Conservation (phyloP, 2,888 invertebrate species). For the Malacosoma neustria region DNA sequence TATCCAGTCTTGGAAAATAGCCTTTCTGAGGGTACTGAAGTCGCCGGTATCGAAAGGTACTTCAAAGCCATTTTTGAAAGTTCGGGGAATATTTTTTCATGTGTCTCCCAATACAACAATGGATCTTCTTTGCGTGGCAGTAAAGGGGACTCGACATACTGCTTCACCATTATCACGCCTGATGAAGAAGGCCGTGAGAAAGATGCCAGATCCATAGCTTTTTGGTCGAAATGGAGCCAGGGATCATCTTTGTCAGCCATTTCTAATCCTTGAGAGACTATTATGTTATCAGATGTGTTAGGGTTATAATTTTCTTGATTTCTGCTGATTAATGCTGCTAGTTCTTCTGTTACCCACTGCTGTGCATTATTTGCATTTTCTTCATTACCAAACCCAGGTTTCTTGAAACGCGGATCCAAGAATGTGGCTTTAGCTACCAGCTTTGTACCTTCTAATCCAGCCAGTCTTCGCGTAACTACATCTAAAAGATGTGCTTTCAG, state of each 20-base stretch:
- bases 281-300: not conserved
- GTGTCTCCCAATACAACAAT: conserved; percentile 1
- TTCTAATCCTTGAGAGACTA: not conserved
- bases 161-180: not conserved
- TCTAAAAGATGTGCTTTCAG: conserved; percentile 1
- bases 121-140: conserved; percentile 1
- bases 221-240: conserved; percentile 1
- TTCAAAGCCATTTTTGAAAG: conserved; percentile 4
- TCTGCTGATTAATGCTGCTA: not conserved
- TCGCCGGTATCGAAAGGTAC: conserved; percentile 4
- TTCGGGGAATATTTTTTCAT: conserved; percentile 1
- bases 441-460: not conserved
- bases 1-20: conserved; percentile 6
- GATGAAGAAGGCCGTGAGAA: not conserved
- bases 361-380: conserved; percentile 3
- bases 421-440: conserved; percentile 2
- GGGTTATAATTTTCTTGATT: not conserved
- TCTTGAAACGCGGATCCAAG: conserved; percentile 3
- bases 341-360: conserved; percentile 2
- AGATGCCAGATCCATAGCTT: not conserved
- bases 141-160: not conserved
- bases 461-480: not conserved
- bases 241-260: not conserved
- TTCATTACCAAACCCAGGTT: conserved; percentile 1
- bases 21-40: conserved; percentile 5